phyloP scores from a whole-genome alignment of 2,888 invertebrate species.

The Malacosoma neustria region DNA sequence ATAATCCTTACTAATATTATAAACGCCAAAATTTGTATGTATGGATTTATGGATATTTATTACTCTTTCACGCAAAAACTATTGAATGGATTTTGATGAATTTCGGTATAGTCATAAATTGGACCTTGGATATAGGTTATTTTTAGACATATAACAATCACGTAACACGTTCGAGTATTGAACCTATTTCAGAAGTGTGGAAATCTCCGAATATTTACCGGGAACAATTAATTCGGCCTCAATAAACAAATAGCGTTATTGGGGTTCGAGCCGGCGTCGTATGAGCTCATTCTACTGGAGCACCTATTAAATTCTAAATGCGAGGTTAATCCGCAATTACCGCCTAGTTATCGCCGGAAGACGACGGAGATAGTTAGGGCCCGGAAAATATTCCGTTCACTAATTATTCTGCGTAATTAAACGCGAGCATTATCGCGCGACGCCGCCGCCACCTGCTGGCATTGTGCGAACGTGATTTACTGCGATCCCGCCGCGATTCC shows the following conservation, averaged over 20 bases:
- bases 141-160: not conserved
- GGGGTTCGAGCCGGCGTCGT: conserved; percentile 37
- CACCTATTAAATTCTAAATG: conserved; percentile 70
- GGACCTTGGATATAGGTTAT: no score
- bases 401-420: conserved; percentile 76
- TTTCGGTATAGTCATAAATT: no score
- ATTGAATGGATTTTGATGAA: no score
- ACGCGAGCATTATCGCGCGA: conserved; percentile 69
- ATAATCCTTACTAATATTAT: no score
- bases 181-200: not conserved
- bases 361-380: conserved; percentile 72
- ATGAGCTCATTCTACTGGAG: conserved; percentile 39
- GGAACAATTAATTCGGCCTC: conserved; percentile 57
- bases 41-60: not conserved
- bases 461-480: conserved; percentile 71
- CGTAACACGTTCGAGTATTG: not conserved
- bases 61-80: no score
- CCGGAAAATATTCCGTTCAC: conserved; percentile 75
- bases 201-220: conserved; percentile 34
- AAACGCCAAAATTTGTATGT: no score
- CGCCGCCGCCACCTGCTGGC: conserved; percentile 71
- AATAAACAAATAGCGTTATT: conserved; percentile 61
- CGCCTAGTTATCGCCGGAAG: conserved; percentile 74
- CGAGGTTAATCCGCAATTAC: conserved; percentile 72
- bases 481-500: conserved; percentile 63